Base-by-base conservation (phyloP, 1,140 invertebrate genomes). In the Cryptotermes secundus region DNA sequence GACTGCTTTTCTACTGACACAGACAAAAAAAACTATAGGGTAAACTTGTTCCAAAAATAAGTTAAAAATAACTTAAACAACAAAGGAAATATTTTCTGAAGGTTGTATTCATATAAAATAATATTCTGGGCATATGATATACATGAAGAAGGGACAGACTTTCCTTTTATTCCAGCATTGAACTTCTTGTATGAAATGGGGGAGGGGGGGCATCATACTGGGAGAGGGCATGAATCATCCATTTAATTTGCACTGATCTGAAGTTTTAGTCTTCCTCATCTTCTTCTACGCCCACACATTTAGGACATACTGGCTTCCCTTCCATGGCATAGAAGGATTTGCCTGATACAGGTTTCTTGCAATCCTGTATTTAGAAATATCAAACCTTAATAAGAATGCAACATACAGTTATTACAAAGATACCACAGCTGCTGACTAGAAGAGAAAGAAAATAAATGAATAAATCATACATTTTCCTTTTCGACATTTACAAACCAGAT, bases 301-400 rank as follows among this genome's bases (percentile, higher is more conserved):
- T 94, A 59, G 95, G 95, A 91, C 96, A 97, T 86, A 97, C 95
- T 36, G 96, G 96, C 90, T 97, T 96, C 87, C 95, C 96, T 91
- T 97, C 97, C 93, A 97, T 96, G 85, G 96, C 97, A 91, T 98
- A 99, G 92, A 99, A 99, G 84, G 96, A 97, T 90, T 97, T 97
- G 87, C 97, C 97, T 89, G 96, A 94, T 84, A 99, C 96, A 82
- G 96, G 91, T 87, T 94, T 93, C 91, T 97, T 96, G 92, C 98
- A 98, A 90, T 98, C 97, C 97, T 99, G 92, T 14, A 86, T 49
- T 42, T 36, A 34, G 45, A 83, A 79, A 42, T 19, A 84, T 6
- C 14, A 84, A 0, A 34, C 22, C 35, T 86, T 91, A 90, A 86
- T 85, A 84, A 87, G 49, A 72, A 85, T 59, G 84, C 38, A 38